A percentile compares a stretch with the other conserved stretches of the same genome.
These are phyloP conservation scores for Rhodophaea formosa DNA, from an alignment of 2,888 invertebrate genomes.

Conservation along the genomic window DNA sequence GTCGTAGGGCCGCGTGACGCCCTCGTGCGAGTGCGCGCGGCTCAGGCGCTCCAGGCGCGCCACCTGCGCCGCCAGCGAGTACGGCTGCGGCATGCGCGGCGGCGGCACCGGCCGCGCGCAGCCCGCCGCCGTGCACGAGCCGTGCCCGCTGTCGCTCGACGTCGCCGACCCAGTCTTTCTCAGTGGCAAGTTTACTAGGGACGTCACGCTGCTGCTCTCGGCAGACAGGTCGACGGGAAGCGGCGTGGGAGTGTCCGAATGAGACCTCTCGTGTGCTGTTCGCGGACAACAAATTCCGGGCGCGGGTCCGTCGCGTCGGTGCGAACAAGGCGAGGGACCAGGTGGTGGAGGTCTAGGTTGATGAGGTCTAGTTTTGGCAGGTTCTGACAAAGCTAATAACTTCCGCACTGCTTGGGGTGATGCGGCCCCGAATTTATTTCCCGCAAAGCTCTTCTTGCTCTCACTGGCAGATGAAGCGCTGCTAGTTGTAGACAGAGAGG, in stretches of 20 bases:
- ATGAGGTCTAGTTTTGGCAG: conserved; percentile 92
- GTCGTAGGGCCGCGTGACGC: conserved; percentile 88
- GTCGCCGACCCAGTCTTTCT: conserved; percentile 95
- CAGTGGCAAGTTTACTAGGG: conserved; percentile 93
- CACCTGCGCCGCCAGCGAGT: conserved; percentile 93
- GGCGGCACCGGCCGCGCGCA: conserved; percentile 85
- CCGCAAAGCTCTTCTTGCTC: conserved; percentile 81
- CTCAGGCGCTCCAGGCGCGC: conserved; percentile 90
- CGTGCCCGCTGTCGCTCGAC: conserved; percentile 95
- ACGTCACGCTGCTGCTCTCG: conserved; percentile 97
- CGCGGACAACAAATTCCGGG: conserved; percentile 69
- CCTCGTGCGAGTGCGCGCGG: conserved; percentile 92
- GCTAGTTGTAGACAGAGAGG: conserved; percentile 95
- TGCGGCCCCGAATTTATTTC: conserved; percentile 91
- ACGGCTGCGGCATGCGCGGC: conserved; percentile 86
- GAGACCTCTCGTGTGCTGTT: conserved; percentile 92
- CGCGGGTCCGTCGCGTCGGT: conserved; percentile 82
- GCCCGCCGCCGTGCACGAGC: conserved; percentile 82
- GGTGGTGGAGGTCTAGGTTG: conserved; percentile 87
- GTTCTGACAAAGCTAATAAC: conserved; percentile 93
- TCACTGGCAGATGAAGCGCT: conserved; percentile 94
- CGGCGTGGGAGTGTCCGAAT: conserved; percentile 93
- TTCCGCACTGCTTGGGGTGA: conserved; percentile 99
- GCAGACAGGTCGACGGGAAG: conserved; percentile 94
- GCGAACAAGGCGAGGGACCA: conserved; percentile 84